These are phyloP conservation scores for Phaedon cochleariae DNA, from an alignment of 2,888 invertebrate genomes.

Conservation along the genomic window DNA sequence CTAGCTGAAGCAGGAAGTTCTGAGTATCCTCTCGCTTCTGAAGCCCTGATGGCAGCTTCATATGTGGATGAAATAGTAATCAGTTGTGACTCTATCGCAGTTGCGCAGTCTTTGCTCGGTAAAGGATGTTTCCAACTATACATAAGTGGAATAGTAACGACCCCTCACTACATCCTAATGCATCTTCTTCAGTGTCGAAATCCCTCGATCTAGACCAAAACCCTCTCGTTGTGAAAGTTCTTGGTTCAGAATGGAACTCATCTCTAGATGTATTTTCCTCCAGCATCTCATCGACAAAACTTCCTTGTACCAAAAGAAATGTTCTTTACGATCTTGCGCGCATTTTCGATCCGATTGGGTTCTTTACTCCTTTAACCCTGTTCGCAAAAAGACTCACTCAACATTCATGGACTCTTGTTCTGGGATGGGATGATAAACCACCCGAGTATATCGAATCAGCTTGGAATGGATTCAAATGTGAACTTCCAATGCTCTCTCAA, in stretches of 20 bases:
- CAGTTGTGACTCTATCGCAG: neutral
- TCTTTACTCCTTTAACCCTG: no score
- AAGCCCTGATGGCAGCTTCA: neutral
- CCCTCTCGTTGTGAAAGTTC: neutral
- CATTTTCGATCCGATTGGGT: no score
- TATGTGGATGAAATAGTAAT: neutral
- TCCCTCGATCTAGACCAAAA: neutral
- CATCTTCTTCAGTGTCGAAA: no score
- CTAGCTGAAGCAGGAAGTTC: neutral
- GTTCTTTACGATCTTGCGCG: no score
- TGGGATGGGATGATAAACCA: neutral
- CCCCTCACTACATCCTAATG: neutral
- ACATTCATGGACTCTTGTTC: no score
- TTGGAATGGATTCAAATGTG: no score
- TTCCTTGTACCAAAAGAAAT: neutral
- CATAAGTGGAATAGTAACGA: constrained; percentile 13
- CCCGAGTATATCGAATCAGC: neutral
- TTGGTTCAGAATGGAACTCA: neutral
- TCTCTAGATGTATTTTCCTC: neutral
- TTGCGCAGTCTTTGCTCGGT: neutral
- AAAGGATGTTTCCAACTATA: neutral
- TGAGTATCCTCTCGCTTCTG: neutral
- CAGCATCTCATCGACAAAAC: neutral
- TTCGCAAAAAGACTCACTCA: no score
- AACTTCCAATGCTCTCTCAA: no score